Percentiles rank a stretch among this genome's conserved stretches.
These are phyloP conservation scores for Nannoperca obscura DNA, from an alignment of 2,797 vertebrate genomes.

Conservation along the genomic window DNA sequence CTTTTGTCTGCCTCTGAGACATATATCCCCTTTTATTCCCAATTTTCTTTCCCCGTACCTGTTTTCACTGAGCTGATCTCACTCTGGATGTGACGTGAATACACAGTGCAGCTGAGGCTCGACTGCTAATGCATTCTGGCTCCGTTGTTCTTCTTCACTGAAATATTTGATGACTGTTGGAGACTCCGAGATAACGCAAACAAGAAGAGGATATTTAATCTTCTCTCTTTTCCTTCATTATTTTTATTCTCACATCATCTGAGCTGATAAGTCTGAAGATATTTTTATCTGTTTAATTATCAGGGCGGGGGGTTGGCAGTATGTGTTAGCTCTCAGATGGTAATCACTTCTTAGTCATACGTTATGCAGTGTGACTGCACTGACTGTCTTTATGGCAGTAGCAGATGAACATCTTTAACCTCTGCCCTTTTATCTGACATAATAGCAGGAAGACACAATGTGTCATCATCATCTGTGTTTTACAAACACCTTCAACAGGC, in stretches of 20 bases:
- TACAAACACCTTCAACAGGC: constrained; percentile 3
- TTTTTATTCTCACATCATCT: constrained; percentile 22
- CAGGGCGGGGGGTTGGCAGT: constrained; percentile 20
- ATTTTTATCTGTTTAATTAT: constrained; percentile 62
- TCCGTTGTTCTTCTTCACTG: constrained; percentile 1
- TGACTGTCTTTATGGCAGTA: constrained; percentile 38
- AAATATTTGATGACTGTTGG: constrained; percentile 2
- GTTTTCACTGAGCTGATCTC: constrained; percentile 23
- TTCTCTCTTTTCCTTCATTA: constrained; percentile 6
- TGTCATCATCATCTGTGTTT: constrained; percentile 3
- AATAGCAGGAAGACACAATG: not conserved
- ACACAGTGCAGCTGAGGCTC: constrained; percentile 1
- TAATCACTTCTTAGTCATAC: constrained; percentile 50
- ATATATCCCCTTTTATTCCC: not conserved
- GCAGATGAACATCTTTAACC: constrained; percentile 40
- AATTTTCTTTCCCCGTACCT: not conserved
- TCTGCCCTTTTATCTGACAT: constrained; percentile 11
- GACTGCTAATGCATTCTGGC: constrained; percentile 27
- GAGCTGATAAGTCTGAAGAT: constrained; percentile 39
- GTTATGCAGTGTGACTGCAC: constrained; percentile 51
- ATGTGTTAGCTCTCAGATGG: constrained; percentile 38
- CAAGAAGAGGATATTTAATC: constrained; percentile 41
- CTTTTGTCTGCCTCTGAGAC: constrained; percentile 8
- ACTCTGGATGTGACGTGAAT: constrained; percentile 40
- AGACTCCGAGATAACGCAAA: constrained; percentile 34